Base-by-base conservation (phyloP, 23 tunicate species). In the Ciona savignyi region DNA sequence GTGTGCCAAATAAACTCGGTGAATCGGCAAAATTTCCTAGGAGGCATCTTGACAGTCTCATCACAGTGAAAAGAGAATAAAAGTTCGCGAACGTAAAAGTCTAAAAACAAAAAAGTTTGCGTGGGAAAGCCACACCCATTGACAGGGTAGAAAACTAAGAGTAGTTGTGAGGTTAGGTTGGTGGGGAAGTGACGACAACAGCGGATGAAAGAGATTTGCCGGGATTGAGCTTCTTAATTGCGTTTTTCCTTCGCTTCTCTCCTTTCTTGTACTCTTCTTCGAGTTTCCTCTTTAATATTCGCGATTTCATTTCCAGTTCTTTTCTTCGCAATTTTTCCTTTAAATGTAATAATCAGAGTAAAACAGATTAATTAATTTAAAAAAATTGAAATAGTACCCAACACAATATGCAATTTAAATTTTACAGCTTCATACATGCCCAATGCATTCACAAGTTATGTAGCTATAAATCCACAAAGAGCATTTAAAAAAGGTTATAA, bases 251-350 rank as follows among this genome's bases (percentile, higher is more conserved):
- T 35, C 84, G 64, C 32, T 90, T 90, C 66, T 90, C 85, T 29
- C 82, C 89, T 27, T 33, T 51, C 32, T 76, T 85, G 91, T 86
- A 91, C 60, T 91, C 86, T 28, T 76, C 91, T 0, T 85, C 91
- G 19, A 81, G 70, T 51, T 91, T 91, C 34, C 97, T 68, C 67
- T 91, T 84, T 26, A 86, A 63, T 19, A 91, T 64, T 25, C 97
- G 74, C 23, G 76, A 73, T 60, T 91, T 91, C 67, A 91, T 80
- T 32, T 91, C 97, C 28, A 66, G 69, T 60, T 91, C 97, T 34
- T 91, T 80, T 1, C 73, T 74, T 27, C 74, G 74, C n/a, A 89
- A 42, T 74, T 83, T 83, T 69, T 84, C 76, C 96, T 89, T 30
- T 30, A 82, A 62, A n/a, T n/a, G n/a, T n/a, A n/a, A n/a, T n/a